phyloP scores from a whole-genome alignment of 2,113 vertebrate species.

The Tonatia bakeri region DNA sequence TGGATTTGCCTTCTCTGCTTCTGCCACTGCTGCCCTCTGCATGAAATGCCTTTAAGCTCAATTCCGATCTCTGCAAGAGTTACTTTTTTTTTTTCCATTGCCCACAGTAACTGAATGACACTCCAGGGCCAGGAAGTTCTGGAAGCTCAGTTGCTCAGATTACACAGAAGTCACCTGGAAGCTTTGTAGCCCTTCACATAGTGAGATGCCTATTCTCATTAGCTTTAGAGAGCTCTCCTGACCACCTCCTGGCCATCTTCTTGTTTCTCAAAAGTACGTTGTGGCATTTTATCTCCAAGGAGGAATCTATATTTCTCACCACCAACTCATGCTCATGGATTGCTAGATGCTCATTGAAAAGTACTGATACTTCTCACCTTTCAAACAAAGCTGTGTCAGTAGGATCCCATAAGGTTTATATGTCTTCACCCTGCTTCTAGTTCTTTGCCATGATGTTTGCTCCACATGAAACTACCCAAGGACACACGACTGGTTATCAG shows the following conservation, averaged over 20 bases:
- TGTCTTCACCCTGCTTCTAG: not conserved
- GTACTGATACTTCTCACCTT: not conserved
- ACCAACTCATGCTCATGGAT: not conserved
- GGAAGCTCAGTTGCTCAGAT: not conserved
- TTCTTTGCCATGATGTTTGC: not conserved
- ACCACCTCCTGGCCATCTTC: not conserved
- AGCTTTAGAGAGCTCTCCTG: not conserved
- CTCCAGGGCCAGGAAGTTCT: not conserved
- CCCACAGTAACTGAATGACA: not conserved
- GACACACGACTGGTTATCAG: not conserved
- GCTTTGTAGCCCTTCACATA: not conserved
- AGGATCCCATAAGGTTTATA: not conserved
- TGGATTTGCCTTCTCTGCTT: not conserved
- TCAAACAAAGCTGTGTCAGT: not conserved
- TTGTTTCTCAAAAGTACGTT: not conserved
- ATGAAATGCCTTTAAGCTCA: not conserved
- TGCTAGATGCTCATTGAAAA: not conserved
- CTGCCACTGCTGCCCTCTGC: not conserved
- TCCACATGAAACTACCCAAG: not conserved
- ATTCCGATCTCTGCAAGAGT: not conserved
- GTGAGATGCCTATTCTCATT: not conserved
- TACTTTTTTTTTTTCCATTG: not conserved
- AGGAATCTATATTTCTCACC: not conserved
- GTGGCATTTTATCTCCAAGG: not conserved
- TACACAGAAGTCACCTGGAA: not conserved